A percentile compares a stretch with the other conserved stretches of the same genome.
phyloP scores from a whole-genome alignment of 2,797 vertebrate species.

The Crocidura indochinensis region DNA sequence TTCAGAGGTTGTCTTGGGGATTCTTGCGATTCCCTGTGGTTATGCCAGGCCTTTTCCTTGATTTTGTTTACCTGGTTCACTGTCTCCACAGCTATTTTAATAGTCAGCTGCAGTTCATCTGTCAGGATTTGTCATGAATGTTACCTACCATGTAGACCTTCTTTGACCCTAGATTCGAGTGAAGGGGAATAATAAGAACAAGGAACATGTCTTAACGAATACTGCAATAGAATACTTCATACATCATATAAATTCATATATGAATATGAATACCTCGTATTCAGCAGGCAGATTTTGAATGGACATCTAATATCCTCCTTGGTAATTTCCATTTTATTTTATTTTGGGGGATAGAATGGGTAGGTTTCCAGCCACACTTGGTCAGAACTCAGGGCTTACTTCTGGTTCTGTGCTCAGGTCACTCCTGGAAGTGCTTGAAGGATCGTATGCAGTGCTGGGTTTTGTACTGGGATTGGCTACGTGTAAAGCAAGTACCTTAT shows the following conservation, averaged over 20 bases:
- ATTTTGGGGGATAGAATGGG: too few relatives aligned
- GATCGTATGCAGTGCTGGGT: too few relatives aligned
- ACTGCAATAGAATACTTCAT: not conserved
- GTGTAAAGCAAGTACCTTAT: too few relatives aligned
- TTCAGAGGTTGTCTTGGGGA: not conserved
- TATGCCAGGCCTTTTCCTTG: not conserved
- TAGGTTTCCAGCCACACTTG: too few relatives aligned
- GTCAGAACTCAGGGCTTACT: too few relatives aligned
- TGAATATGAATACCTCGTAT: not conserved
- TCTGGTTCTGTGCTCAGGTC: too few relatives aligned
- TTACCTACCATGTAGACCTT: not conserved
- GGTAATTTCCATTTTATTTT: not conserved
- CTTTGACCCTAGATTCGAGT: conserved; percentile 1
- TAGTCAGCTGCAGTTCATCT: not conserved
- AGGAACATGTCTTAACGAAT: conserved; percentile 8
- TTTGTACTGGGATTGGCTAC: too few relatives aligned
- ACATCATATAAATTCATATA: too few relatives aligned
- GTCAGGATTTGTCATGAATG: not conserved
- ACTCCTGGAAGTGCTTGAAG: too few relatives aligned
- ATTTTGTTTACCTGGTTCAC: not conserved
- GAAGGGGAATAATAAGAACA: not conserved
- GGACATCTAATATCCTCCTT: not conserved
- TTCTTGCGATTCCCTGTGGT: not conserved
- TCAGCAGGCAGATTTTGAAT: not conserved
- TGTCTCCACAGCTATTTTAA: not conserved